Conservation (phyloP, 2,888 invertebrate genomes). For the Stenoptilia bipunctidactyla region DNA sequence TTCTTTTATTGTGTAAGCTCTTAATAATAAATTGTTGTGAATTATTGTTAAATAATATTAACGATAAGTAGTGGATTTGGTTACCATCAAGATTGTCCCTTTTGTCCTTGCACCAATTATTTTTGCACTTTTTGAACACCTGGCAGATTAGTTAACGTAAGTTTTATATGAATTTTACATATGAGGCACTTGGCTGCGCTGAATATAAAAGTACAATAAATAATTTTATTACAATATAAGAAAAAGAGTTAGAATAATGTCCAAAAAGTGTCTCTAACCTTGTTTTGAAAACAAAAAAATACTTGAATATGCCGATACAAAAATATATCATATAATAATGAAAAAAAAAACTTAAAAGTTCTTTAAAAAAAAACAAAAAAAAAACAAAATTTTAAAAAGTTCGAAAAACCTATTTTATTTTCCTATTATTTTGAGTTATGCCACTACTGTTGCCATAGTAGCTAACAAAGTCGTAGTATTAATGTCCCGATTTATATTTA, state of each 20-base stretch:
- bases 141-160: slow-evolving; percentile 47
- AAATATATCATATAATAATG: slow-evolving; percentile 34
- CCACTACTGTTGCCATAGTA: not conserved
- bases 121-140: slow-evolving; percentile 29
- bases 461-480: not conserved
- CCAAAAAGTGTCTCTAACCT: slow-evolving; percentile 51
- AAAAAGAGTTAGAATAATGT: slow-evolving; percentile 50
- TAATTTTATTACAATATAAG: slow-evolving; percentile 39
- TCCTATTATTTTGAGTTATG: slow-evolving; percentile 28
- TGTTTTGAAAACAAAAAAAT: slow-evolving; percentile 45
- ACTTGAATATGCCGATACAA: slow-evolving; percentile 27
- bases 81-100: slow-evolving; percentile 21
- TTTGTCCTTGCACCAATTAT: slow-evolving; percentile 20
- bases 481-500: too few species aligned
- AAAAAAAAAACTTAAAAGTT: slow-evolving; percentile 32
- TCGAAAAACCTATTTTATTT: slow-evolving; percentile 32
- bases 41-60: slow-evolving; percentile 25
- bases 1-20: too few species aligned
- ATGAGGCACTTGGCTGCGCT: slow-evolving; percentile 49
- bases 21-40: too few species aligned
- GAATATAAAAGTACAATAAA: slow-evolving; percentile 63
- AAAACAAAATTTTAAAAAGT: slow-evolving; percentile 27
- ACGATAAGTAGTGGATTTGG: slow-evolving; percentile 14
- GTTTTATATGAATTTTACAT: slow-evolving; percentile 63
- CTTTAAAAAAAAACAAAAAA: slow-evolving; percentile 26